phyloP scores from a whole-genome alignment of 2,888 invertebrate genomes.

The Caenorhabditis doughertyi region DNA sequence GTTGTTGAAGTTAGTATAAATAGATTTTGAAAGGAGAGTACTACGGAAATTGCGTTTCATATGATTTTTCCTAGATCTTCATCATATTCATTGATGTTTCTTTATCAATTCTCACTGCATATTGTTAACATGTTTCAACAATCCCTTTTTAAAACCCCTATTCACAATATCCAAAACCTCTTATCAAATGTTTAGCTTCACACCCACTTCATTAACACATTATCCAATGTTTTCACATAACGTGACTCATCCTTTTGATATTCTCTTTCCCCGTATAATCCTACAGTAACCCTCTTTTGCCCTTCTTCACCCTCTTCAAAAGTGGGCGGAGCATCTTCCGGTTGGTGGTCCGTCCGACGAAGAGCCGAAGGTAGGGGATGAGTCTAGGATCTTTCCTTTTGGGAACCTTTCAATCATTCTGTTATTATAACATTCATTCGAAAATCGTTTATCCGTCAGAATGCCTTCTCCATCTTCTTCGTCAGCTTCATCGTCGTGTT shows the following conservation, averaged over 20 bases:
- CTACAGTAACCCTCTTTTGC: conserved; percentile 48
- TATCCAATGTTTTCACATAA: conserved; percentile 37
- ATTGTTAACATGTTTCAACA: too few relatives aligned
- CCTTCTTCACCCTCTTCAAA: conserved; percentile 46
- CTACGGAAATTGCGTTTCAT: too few relatives aligned
- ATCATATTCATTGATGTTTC: too few relatives aligned
- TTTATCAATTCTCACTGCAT: too few relatives aligned
- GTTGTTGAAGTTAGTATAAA: background rate
- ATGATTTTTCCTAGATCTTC: too few relatives aligned
- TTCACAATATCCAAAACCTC: too few relatives aligned
- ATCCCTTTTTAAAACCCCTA: background rate
- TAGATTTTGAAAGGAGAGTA: background rate
- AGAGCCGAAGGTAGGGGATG: conserved; percentile 12
- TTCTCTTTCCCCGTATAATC: conserved; percentile 22
- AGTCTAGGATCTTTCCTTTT: conserved; percentile 2
- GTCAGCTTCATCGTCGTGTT: conserved; percentile 31
- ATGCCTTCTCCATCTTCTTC: conserved; percentile 44
- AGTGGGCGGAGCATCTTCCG: conserved; percentile 49
- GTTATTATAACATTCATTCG: conserved; percentile 17
- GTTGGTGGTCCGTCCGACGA: conserved; percentile 42
- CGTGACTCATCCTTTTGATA: background rate
- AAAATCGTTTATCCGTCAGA: background rate
- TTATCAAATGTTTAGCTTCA: background rate
- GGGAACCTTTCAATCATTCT: conserved; percentile 21
- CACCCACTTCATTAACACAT: conserved; percentile 45